These are phyloP conservation scores for Drosophila quasianomalipes DNA, from an alignment of 2,888 invertebrate genomes.

Conservation along the genomic window DNA sequence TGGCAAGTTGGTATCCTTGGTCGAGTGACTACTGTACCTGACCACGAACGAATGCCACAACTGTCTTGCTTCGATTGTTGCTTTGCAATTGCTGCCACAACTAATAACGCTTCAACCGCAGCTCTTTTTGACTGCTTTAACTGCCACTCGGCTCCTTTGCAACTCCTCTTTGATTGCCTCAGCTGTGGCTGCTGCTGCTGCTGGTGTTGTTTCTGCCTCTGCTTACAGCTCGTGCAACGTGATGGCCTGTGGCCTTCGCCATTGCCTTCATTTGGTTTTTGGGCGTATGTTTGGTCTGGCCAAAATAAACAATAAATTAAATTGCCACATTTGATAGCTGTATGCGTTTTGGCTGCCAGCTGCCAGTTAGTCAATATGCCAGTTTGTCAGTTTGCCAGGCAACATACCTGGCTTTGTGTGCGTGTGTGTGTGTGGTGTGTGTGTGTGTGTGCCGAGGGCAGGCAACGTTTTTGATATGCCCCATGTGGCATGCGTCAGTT, in stretches of 20 bases:
- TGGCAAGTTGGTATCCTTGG: neutral
- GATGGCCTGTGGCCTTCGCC: slow-evolving; percentile 29
- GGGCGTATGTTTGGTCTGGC: slow-evolving; percentile 34
- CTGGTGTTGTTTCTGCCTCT: slow-evolving; percentile 15
- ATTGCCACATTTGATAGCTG: slow-evolving; percentile 79
- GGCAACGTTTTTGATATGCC: slow-evolving; percentile 68
- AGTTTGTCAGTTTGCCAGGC: slow-evolving; percentile 5
- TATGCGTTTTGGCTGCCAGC: slow-evolving; percentile 22
- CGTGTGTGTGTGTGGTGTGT: neutral
- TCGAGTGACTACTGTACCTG: neutral
- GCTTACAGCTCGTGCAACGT: slow-evolving; percentile 27
- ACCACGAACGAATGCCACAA: neutral
- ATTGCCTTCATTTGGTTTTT: slow-evolving; percentile 34
- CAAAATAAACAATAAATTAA: slow-evolving; percentile 82
- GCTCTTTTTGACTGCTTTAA: neutral
- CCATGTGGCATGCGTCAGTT: slow-evolving; percentile 66
- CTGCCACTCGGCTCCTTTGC: neutral
- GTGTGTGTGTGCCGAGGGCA: slow-evolving; percentile 3
- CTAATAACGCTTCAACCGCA: neutral
- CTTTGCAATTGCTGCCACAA: slow-evolving; percentile 3
- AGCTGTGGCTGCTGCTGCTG: neutral
- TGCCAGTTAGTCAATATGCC: slow-evolving; percentile 8
- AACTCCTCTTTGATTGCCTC: slow-evolving; percentile 11
- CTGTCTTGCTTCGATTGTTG: neutral
- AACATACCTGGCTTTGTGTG: neutral